These are phyloP conservation scores for Chrysochloris asiatica DNA, from an alignment of 2,113 vertebrate species.

Conservation along the genomic window DNA sequence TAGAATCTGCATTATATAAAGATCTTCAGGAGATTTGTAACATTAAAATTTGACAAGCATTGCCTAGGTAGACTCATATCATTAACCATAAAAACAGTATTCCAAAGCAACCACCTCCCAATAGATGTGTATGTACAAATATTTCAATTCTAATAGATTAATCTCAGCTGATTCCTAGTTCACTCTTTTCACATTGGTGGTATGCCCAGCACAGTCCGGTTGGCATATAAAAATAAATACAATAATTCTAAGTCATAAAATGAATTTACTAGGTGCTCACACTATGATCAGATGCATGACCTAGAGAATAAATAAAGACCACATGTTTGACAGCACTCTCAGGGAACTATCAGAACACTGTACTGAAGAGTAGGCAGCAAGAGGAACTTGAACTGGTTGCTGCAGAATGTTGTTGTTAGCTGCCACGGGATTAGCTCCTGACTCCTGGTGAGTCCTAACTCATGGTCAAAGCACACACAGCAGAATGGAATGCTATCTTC, in stretches of 20 bases:
- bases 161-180: background rate
- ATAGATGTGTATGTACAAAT: background rate
- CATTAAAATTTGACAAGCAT: background rate
- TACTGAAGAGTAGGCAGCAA: background rate
- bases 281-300: background rate
- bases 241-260: background rate
- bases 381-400: background rate
- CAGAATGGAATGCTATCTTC: background rate
- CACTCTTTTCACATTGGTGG: background rate
- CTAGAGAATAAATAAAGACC: background rate
- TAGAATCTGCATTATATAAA: background rate
- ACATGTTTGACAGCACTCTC: background rate
- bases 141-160: background rate
- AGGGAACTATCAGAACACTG: background rate
- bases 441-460: no score
- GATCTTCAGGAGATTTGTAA: background rate
- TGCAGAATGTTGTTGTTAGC: background rate
- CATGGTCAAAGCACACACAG: background rate
- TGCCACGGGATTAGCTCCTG: background rate
- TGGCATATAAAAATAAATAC: background rate
- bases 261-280: background rate
- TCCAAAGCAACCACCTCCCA: conserved; percentile 18
- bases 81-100: no score
- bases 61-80: background rate
- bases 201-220: background rate